These are phyloP conservation scores for Protophormia terraenovae DNA, from an alignment of 2,888 invertebrate species.

Conservation along the genomic window DNA sequence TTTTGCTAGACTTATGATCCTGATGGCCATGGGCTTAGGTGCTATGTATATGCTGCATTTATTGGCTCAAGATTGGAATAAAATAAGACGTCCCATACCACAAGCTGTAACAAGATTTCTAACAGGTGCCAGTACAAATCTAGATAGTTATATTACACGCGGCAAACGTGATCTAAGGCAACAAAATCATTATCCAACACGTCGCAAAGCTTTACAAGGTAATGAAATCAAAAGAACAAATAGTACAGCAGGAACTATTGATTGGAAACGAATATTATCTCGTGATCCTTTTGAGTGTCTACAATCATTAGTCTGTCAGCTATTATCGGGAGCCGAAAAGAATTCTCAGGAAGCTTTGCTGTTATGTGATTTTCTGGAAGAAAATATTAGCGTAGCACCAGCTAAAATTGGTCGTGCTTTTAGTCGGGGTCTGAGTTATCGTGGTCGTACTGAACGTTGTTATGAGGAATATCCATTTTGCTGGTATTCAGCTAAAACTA, in stretches of 20 bases:
- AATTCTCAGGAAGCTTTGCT: slow-evolving; percentile 75
- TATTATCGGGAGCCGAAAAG: slow-evolving; percentile 78
- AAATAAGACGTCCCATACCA: slow-evolving; percentile 79
- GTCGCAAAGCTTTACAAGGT: neutral
- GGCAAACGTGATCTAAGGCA: slow-evolving; percentile 72
- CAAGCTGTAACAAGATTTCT: slow-evolving; percentile 72
- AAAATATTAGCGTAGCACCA: slow-evolving; percentile 76
- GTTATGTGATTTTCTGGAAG: slow-evolving; percentile 76
- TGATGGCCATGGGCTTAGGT: slow-evolving; percentile 81
- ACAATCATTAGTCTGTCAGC: slow-evolving; percentile 79
- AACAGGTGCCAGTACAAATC: slow-evolving; percentile 72
- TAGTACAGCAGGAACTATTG: slow-evolving; percentile 70
- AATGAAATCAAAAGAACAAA: slow-evolving; percentile 53
- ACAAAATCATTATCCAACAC: neutral
- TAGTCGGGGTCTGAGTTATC: slow-evolving; percentile 76
- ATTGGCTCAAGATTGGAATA: slow-evolving; percentile 82
- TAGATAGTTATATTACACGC: slow-evolving; percentile 70
- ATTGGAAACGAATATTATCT: slow-evolving; percentile 79
- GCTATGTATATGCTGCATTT: slow-evolving; percentile 82
- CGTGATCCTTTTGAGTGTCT: slow-evolving; percentile 80
- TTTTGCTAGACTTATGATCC: slow-evolving; percentile 74
- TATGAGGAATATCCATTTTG: slow-evolving; percentile 80
- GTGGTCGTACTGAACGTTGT: slow-evolving; percentile 75
- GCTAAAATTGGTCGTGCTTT: slow-evolving; percentile 77
- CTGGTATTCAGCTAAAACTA: slow-evolving; percentile 79